phyloP scores from a whole-genome alignment of 2,797 vertebrate genomes.

The Coreius guichenoti region DNA sequence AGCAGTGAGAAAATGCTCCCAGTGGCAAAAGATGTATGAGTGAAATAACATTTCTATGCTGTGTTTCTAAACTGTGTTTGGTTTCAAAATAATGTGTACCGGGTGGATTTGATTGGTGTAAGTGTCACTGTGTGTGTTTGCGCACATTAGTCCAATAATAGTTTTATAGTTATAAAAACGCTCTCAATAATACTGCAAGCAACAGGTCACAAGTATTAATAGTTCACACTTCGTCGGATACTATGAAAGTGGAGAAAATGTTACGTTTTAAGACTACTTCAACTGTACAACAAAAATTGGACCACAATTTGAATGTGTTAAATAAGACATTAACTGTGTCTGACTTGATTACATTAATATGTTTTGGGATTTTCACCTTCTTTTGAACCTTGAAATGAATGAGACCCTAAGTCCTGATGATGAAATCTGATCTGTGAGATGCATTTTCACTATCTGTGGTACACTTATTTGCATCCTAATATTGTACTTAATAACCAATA shows the following conservation, averaged over 20 bases:
- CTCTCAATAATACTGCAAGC: not conserved
- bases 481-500: not conserved
- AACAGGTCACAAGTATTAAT: constrained; percentile 1
- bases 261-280: not conserved
- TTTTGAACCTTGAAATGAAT: not conserved
- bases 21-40: constrained; percentile 13
- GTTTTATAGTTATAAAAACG: not conserved
- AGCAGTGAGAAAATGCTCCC: constrained; percentile 12
- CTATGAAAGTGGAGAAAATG: not conserved
- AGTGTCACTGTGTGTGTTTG: not conserved
- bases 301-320: not conserved
- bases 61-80: not conserved
- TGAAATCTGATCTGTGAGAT: not conserved
- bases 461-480: not conserved
- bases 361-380: not conserved
- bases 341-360: not conserved
- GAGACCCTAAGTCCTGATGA: not conserved
- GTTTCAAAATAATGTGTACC: constrained; percentile 8
- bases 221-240: not conserved
- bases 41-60: not conserved
- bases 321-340: not conserved
- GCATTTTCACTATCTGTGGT: not conserved
- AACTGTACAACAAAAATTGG: not conserved
- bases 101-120: not conserved
- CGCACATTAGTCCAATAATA: not conserved